These are phyloP conservation scores for Leptoclinus maculatus DNA, from an alignment of 2,797 vertebrate species.

Conservation along the genomic window DNA sequence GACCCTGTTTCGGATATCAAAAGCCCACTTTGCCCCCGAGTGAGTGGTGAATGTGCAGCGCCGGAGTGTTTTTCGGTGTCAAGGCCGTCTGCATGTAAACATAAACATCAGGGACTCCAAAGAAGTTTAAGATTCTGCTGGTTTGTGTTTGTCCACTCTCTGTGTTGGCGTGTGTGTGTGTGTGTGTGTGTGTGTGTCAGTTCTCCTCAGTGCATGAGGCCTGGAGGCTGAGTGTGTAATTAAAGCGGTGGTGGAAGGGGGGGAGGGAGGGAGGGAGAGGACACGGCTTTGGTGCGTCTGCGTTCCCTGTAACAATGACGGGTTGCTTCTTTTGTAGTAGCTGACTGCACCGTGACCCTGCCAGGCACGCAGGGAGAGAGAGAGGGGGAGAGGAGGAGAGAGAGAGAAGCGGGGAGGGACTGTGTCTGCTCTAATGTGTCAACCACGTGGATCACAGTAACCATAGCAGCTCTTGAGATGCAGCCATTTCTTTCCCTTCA, in stretches of 20 bases:
- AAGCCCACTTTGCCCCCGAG: slow-evolving; percentile 34
- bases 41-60: slow-evolving; percentile 5
- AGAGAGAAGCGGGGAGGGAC: slow-evolving; percentile 43
- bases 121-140: slow-evolving; percentile 30
- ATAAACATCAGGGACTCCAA: slow-evolving; percentile 30
- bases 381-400: slow-evolving; percentile 42
- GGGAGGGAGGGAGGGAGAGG: neutral
- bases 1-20: slow-evolving; percentile 50
- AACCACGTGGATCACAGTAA: slow-evolving; percentile 79
- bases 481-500: slow-evolving; percentile 43
- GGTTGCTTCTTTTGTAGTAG: slow-evolving; percentile 79
- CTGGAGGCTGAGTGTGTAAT: slow-evolving; percentile 64
- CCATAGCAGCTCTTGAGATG: slow-evolving; percentile 79
- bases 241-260: slow-evolving; percentile 46
- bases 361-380: slow-evolving; percentile 61
- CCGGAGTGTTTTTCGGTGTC: neutral
- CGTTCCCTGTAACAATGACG: slow-evolving; percentile 78
- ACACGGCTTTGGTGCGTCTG: slow-evolving; percentile 57
- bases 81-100: slow-evolving; percentile 35
- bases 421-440: slow-evolving; percentile 72
- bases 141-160: slow-evolving; percentile 30
- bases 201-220: slow-evolving; percentile 30
- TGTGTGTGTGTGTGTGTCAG: slow-evolving; percentile 30
- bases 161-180: slow-evolving; percentile 23
- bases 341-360: slow-evolving; percentile 80